phyloP scores from a whole-genome alignment of 2,797 vertebrate species.

The Leuciscus waleckii region DNA sequence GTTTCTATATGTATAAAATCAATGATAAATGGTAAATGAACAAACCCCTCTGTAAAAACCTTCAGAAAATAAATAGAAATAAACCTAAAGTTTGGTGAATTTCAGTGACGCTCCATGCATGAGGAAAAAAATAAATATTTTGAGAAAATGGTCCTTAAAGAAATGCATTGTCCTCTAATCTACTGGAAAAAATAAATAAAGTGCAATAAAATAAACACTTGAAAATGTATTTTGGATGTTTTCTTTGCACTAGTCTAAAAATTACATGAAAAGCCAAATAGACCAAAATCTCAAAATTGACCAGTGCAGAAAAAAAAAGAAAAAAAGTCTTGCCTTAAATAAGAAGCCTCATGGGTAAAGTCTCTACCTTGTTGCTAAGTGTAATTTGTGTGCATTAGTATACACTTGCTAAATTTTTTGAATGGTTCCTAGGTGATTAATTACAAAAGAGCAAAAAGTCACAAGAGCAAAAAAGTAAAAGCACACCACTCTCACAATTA shows the following conservation, averaged over 20 bases:
- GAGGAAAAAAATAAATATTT: neutral
- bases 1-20: neutral
- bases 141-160: neutral
- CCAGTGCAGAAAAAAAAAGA: neutral
- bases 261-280: neutral
- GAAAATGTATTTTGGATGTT: neutral
- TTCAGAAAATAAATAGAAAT: neutral
- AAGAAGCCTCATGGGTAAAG: neutral
- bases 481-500: constrained; percentile 6
- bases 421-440: neutral
- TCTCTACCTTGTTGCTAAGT: neutral
- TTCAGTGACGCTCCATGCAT: neutral
- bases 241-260: neutral
- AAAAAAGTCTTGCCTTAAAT: neutral
- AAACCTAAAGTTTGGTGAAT: neutral
- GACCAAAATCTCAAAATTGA: neutral
- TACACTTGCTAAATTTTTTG: neutral
- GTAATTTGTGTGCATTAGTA: neutral
- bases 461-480: neutral
- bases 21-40: too few species aligned
- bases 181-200: neutral
- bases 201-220: neutral
- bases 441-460: neutral
- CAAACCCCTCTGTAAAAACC: neutral
- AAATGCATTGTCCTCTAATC: neutral